Percentiles rank a stretch among this genome's conserved stretches.
Conservation (phyloP, 2,113 vertebrate genomes). For the Herpetotheres cachinnans region DNA sequence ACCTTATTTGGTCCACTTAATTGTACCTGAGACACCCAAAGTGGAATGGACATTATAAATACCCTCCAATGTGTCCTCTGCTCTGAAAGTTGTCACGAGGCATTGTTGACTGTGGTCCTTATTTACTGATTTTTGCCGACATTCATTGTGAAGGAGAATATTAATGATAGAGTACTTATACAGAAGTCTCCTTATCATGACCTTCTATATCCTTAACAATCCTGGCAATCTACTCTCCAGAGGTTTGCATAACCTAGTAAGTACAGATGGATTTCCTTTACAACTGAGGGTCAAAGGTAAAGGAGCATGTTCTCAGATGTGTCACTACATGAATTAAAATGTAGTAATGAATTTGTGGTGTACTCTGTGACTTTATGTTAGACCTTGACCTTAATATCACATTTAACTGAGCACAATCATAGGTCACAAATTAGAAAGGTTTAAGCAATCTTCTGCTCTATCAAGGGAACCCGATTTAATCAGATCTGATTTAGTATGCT, state of each 20-base stretch:
- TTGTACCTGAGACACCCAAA: neutral
- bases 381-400: slow-evolving; percentile 69
- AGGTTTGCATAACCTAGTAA: slow-evolving; percentile 27
- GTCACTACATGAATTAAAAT: slow-evolving; percentile 70
- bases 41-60: neutral
- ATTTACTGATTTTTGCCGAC: neutral
- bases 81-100: neutral
- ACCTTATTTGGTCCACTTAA: neutral
- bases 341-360: slow-evolving; percentile 68
- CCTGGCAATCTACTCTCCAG: neutral
- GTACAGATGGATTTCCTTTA: slow-evolving; percentile 63
- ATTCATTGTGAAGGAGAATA: neutral
- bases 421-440: slow-evolving; percentile 72
- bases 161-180: slow-evolving; percentile 15
- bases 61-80: neutral
- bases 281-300: slow-evolving; percentile 62
- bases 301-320: slow-evolving; percentile 61
- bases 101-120: neutral
- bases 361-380: slow-evolving; percentile 60
- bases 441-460: slow-evolving; percentile 67
- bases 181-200: neutral
- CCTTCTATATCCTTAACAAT: slow-evolving; percentile 6
- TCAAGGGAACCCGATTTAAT: slow-evolving; percentile 63
- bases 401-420: slow-evolving; percentile 66
- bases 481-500: slow-evolving; percentile 58